Conservation (phyloP, 1,140 invertebrate species). For the Eupristina koningsbergeri region DNA sequence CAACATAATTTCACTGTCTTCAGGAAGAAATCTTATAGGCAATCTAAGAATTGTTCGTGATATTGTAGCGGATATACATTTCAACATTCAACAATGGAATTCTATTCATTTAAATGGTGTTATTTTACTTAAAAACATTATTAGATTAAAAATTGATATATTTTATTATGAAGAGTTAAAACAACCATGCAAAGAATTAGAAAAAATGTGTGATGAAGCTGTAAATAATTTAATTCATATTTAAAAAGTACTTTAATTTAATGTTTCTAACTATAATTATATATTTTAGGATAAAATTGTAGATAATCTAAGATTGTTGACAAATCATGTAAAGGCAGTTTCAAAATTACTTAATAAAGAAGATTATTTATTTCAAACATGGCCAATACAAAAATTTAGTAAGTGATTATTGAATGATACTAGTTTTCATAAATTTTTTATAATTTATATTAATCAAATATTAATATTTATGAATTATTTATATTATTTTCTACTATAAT, state of each 20-base stretch:
- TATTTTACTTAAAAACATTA: constrained; percentile 59
- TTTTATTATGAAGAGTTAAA: constrained; percentile 55
- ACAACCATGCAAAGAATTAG: constrained; percentile 60
- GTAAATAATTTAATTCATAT: constrained; percentile 50
- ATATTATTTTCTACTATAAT: no score
- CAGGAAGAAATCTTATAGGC: constrained; percentile 64
- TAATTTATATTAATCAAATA: background rate
- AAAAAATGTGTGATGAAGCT: constrained; percentile 56
- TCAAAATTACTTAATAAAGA: constrained; percentile 49
- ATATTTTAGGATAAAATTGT: constrained; percentile 58
- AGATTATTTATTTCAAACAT: constrained; percentile 61
- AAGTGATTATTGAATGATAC: constrained; percentile 29
- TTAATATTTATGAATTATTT: no score
- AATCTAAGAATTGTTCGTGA: constrained; percentile 60
- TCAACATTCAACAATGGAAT: constrained; percentile 65
- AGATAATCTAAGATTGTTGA: constrained; percentile 54
- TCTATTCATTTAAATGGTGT: constrained; percentile 58
- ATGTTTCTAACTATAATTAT: background rate
- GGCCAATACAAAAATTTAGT: constrained; percentile 61
- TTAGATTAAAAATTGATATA: constrained; percentile 54
- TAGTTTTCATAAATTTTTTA: no score
- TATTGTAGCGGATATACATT: constrained; percentile 61
- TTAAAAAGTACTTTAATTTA: background rate
- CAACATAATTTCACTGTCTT: no score
- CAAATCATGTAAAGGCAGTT: constrained; percentile 56